phyloP scores from a whole-genome alignment of 1,140 invertebrate genomes.

The Drosophila yakuba region DNA sequence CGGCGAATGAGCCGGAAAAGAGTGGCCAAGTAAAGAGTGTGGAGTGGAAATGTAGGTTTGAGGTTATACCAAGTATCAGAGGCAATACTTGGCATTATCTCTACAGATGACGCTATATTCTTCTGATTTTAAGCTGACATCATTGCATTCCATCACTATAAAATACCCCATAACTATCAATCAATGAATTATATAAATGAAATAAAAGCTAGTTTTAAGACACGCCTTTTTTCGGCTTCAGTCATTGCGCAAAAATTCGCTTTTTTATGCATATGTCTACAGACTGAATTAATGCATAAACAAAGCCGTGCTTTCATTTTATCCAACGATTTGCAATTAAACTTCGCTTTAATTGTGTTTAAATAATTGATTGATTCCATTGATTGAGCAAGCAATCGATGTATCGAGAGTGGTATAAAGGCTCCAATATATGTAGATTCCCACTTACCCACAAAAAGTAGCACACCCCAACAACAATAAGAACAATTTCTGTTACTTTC shows the following conservation, averaged over 20 bases:
- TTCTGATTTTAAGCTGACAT: constrained; percentile 54
- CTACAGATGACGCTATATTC: constrained; percentile 9
- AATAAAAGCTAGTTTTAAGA: constrained; percentile 31
- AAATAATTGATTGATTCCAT: constrained; percentile 66
- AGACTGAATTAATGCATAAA: constrained; percentile 21
- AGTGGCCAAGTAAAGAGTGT: constrained; percentile 2
- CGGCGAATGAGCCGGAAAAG: constrained; percentile 14
- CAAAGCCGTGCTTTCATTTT: constrained; percentile 75
- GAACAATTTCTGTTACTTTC: constrained; percentile 82
- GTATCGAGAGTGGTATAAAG: constrained; percentile 20
- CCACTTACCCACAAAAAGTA: constrained; percentile 56
- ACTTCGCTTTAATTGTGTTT: constrained; percentile 57
- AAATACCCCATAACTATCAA: constrained; percentile 21
- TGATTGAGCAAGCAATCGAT: constrained; percentile 28
- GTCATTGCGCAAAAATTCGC: constrained; percentile 69
- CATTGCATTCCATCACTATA: constrained; percentile 19
- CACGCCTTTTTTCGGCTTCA: constrained; percentile 45
- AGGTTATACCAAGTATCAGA: not conserved
- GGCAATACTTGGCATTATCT: not conserved
- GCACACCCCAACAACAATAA: constrained; percentile 63
- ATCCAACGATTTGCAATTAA: constrained; percentile 47
- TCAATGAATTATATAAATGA: constrained; percentile 39
- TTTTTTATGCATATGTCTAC: constrained; percentile 38
- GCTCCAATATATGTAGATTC: constrained; percentile 15
- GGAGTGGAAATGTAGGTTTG: too few species aligned